Percentiles rank a stretch among this genome's conserved stretches.
phyloP scores from a whole-genome alignment of 2,888 invertebrate species.

The Cataglyphis livida region DNA sequence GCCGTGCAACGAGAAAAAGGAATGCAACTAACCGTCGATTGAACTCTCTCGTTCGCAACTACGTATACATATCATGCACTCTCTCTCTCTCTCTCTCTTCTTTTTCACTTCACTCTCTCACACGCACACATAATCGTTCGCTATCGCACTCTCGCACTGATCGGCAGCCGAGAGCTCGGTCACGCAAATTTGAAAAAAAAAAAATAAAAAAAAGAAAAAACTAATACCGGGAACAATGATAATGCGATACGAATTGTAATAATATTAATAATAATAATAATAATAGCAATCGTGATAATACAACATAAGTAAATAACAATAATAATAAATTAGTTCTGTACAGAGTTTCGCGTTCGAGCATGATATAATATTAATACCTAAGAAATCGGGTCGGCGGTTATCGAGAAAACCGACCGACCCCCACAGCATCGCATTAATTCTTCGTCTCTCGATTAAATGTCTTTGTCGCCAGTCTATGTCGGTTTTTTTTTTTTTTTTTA shows the following conservation, averaged over 20 bases:
- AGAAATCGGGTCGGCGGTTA: conserved; percentile 68
- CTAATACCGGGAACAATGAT: conserved; percentile 78
- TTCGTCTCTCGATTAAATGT: conserved; percentile 45
- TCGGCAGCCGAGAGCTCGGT: conserved; percentile 56
- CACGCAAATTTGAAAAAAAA: conserved; percentile 66
- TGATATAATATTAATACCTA: conserved; percentile 82
- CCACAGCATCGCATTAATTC: conserved; percentile 78
- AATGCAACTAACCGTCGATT: conserved; percentile 48
- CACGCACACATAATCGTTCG: conserved; percentile 51
- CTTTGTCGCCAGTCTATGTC: conserved; percentile 31
- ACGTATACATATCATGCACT: conserved; percentile 32
- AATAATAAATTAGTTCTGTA: conserved; percentile 86
- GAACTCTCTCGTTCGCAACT: conserved; percentile 69
- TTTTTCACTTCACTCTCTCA: conserved; percentile 4
- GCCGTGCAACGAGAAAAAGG: background rate
- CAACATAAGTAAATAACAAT: conserved; percentile 83
- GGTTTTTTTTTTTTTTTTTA: conserved; percentile 15
- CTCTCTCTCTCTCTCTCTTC: background rate
- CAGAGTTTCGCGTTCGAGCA: conserved; percentile 83
- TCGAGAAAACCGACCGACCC: conserved; percentile 64
- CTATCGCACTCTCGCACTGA: conserved; percentile 53
- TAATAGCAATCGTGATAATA: conserved; percentile 71
- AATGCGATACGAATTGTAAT: conserved; percentile 78
- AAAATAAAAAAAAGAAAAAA: conserved; percentile 26
- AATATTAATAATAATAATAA: conserved; percentile 72